phyloP scores from a whole-genome alignment of 2,113 vertebrate species.

The Gopherus flavomarginatus region DNA sequence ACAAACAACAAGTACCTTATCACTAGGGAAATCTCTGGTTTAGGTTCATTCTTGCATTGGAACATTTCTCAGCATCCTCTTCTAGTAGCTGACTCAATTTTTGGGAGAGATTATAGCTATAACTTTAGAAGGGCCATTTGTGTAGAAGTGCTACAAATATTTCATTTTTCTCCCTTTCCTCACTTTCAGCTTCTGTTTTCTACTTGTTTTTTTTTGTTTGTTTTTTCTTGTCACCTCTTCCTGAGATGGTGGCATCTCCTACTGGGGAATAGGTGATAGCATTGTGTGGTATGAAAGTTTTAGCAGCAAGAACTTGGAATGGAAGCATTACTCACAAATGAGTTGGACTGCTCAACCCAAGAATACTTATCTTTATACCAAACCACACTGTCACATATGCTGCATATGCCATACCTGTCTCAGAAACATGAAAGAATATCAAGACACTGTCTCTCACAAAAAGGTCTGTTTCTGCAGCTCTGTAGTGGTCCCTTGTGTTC shows the following conservation, averaged over 20 bases:
- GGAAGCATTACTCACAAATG: background rate
- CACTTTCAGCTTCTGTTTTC: background rate
- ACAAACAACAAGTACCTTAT: background rate
- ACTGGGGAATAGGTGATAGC: background rate
- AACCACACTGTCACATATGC: background rate
- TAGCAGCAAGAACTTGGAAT: background rate
- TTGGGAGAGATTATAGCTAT: background rate
- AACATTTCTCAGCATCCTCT: background rate
- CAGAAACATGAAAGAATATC: background rate
- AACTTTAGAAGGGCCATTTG: background rate
- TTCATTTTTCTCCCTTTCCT: background rate
- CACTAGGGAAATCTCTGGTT: background rate
- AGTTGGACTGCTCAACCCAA: background rate
- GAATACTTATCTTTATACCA: background rate
- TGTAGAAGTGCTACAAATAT: background rate
- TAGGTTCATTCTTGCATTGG: background rate
- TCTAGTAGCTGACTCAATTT: background rate
- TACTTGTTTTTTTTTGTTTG: background rate
- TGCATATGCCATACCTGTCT: background rate
- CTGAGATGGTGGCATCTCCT: background rate
- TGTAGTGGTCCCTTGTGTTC: too few species aligned
- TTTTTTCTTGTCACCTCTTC: background rate
- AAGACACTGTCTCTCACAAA: background rate
- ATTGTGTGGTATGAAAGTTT: background rate
- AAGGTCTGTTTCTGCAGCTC: background rate